Percentiles rank a stretch among this genome's conserved stretches.
These are phyloP conservation scores for Neodiprion fabricii DNA, from an alignment of 1,140 invertebrate genomes.

Conservation along the genomic window DNA sequence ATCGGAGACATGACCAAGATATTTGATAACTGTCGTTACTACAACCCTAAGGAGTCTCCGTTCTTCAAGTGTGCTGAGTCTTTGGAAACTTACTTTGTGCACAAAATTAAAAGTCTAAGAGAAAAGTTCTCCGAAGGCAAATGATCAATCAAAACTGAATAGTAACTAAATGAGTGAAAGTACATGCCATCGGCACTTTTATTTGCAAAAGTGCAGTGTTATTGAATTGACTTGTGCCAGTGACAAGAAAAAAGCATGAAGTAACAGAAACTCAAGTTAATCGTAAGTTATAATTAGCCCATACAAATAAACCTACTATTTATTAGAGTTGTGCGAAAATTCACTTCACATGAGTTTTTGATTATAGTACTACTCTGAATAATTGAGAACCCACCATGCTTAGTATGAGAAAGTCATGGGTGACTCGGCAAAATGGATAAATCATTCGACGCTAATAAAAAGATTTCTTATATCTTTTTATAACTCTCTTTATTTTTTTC, in stretches of 20 bases:
- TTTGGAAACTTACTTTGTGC: constrained; percentile 94
- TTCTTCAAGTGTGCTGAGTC: constrained; percentile 96
- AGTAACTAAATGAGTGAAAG: constrained; percentile 34
- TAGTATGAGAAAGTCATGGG: background rate
- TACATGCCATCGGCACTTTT: constrained; percentile 17
- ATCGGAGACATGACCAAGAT: constrained; percentile 98
- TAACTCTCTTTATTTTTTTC: background rate
- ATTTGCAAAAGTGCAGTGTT: constrained; percentile 8
- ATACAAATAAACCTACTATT: constrained; percentile 37
- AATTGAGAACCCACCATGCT: background rate
- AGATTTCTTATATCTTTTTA: too few species aligned
- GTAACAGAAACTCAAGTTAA: constrained; percentile 21
- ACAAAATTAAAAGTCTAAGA: constrained; percentile 85
- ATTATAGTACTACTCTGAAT: background rate
- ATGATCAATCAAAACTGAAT: constrained; percentile 40
- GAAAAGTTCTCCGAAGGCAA: constrained; percentile 76
- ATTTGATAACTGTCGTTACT: constrained; percentile 98
- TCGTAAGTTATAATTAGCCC: constrained; percentile 39
- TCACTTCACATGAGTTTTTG: background rate
- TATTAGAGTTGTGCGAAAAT: constrained; percentile 41
- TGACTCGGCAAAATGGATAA: too few species aligned
- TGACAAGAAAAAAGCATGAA: constrained; percentile 15
- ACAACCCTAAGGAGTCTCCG: constrained; percentile 93
- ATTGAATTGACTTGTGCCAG: constrained; percentile 17
- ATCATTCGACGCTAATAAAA: too few species aligned